Evolutionary conservation across 2,797 vertebrate genomes (phyloP).

Genomic region (Sebastes reedi): DNA sequence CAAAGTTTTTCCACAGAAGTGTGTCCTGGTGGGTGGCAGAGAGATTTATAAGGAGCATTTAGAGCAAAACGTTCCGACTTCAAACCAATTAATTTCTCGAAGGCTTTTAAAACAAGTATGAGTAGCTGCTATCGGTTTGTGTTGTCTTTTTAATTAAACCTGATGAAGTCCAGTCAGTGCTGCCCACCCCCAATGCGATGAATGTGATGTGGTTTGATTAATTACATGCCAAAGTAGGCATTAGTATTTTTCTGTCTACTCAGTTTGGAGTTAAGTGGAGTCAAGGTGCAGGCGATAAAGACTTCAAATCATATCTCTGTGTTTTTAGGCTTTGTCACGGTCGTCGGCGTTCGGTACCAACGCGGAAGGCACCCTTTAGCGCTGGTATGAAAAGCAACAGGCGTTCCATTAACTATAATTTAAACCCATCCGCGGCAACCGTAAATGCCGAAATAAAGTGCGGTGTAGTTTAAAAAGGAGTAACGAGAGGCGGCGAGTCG

Average conservation of each 20-base stretch:
- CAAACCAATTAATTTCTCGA: background rate
- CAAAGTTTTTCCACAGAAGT: background rate
- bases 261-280: background rate
- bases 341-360: too few relatives aligned
- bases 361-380: too few relatives aligned
- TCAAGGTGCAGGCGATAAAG: too few relatives aligned
- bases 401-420: too few relatives aligned
- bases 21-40: background rate
- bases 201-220: background rate
- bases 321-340: too few relatives aligned
- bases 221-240: background rate
- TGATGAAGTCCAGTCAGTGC: background rate
- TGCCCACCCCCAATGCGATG: background rate
- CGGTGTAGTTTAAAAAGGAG: too few relatives aligned
- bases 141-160: background rate
- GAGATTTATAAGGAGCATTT: background rate
- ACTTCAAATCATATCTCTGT: too few relatives aligned
- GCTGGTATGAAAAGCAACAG: too few relatives aligned
- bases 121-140: background rate
- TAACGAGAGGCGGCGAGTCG: too few relatives aligned
- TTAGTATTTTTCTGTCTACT: background rate
- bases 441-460: too few relatives aligned
- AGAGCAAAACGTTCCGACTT: background rate
- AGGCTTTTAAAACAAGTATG: background rate
- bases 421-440: too few relatives aligned